phyloP scores from a whole-genome alignment of 2,113 vertebrate species.

The Cephalopterus ornatus region DNA sequence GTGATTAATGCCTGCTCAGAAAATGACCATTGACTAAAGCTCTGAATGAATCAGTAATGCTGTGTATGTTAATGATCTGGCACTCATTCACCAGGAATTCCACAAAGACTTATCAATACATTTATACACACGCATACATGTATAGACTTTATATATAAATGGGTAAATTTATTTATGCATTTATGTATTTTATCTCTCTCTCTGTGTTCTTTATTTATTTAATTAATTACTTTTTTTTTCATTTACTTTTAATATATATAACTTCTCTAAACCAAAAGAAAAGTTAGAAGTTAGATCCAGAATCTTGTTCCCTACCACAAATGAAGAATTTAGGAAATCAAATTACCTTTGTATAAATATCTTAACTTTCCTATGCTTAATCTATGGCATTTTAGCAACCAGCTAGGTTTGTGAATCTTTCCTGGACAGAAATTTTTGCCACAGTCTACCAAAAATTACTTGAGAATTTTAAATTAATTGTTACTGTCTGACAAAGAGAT shows the following conservation, averaged over 20 bases:
- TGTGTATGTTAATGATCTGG: rapidly evolving
- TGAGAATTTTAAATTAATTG: background rate
- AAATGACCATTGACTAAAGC: background rate
- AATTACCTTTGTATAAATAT: background rate
- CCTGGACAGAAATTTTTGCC: background rate
- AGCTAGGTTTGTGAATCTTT: background rate
- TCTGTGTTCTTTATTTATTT: background rate
- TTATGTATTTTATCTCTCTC: background rate
- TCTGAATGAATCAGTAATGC: background rate
- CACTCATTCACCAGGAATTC: background rate
- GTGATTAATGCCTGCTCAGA: background rate
- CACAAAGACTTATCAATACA: background rate
- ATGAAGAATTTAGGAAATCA: background rate
- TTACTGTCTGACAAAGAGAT: background rate
- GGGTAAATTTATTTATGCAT: background rate
- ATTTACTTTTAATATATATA: background rate
- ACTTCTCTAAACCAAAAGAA: background rate
- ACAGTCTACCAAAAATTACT: background rate
- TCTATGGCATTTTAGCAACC: background rate
- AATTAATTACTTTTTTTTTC: too few species aligned
- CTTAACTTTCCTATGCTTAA: background rate
- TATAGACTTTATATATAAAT: too few species aligned
- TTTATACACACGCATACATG: background rate
- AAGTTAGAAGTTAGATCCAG: background rate
- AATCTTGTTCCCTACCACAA: background rate